A percentile compares a stretch with the other conserved stretches of the same genome.
Evolutionary conservation across 2,797 vertebrate genomes (phyloP).

Genomic region (Trichosurus vulpecula): DNA sequence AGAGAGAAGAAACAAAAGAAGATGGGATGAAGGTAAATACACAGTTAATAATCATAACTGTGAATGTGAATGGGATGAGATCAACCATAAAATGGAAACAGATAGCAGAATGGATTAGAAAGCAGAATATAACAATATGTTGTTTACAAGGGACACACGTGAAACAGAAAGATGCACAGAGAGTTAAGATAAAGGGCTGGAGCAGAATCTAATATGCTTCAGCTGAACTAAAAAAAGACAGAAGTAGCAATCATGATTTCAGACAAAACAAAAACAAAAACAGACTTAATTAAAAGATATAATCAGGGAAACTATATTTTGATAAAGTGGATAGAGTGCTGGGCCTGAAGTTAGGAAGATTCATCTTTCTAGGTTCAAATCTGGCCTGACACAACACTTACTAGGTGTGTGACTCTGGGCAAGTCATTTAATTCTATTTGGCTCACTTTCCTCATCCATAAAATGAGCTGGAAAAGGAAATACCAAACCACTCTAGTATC

Average conservation of each 20-base stretch:
- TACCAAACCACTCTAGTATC: no score
- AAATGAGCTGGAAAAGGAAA: no score
- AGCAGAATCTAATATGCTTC: not conserved
- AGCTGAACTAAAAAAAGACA: not conserved
- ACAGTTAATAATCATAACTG: not conserved
- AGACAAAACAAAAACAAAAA: not conserved
- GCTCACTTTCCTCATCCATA: no score
- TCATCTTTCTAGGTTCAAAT: no score
- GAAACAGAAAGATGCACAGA: not conserved
- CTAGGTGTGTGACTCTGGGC: no score
- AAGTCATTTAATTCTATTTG: no score
- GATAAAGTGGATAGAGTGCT: not conserved
- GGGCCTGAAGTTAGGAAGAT: no score
- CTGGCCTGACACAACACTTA: no score
- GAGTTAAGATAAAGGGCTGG: not conserved
- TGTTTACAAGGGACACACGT: not conserved
- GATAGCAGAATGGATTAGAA: not conserved
- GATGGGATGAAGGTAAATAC: not conserved
- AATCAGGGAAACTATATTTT: not conserved
- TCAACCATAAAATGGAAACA: not conserved
- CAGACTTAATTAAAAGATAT: no score
- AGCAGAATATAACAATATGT: not conserved
- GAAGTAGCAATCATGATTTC: not conserved
- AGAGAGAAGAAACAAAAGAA: not conserved
- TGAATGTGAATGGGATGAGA: not conserved